Percentiles rank a stretch among this genome's conserved stretches.
These are phyloP conservation scores for Danio kyathit DNA, from an alignment of 2,797 vertebrate species.

Conservation along the genomic window DNA sequence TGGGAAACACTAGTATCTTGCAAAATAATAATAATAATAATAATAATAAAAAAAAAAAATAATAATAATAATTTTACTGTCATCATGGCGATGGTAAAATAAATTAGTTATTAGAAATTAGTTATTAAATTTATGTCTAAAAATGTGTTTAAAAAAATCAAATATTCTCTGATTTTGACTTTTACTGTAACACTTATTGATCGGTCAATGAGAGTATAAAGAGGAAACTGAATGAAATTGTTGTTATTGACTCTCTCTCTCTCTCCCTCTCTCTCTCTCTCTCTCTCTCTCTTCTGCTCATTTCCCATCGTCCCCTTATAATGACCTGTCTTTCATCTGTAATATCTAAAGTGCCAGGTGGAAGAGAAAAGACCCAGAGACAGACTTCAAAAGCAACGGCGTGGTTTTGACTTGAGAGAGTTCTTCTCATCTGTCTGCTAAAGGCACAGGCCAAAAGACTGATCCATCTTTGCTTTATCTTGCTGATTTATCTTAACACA, in stretches of 20 bases:
- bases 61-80: too few species aligned
- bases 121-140: too few species aligned
- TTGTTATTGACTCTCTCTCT: constrained; percentile 30
- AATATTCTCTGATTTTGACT: too few species aligned
- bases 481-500: neutral
- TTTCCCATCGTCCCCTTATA: neutral
- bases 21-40: too few species aligned
- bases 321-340: constrained; percentile 35
- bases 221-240: neutral
- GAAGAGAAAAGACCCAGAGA: constrained; percentile 15
- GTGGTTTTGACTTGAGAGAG: constrained; percentile 10
- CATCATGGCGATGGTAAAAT: too few species aligned
- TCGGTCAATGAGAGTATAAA: neutral
- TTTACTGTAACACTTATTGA: too few species aligned
- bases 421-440: constrained; percentile 22
- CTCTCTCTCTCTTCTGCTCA: neutral
- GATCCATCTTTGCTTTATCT: neutral
- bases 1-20: too few species aligned
- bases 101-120: too few species aligned
- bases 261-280: constrained; percentile 14
- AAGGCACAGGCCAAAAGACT: neutral
- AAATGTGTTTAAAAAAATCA: too few species aligned
- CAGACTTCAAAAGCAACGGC: constrained; percentile 9
- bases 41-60: too few species aligned
- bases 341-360: constrained; percentile 32